Percentiles rank a stretch among this genome's conserved stretches.
Conservation (phyloP, 2,888 invertebrate species). For the Matsumyia berberina region DNA sequence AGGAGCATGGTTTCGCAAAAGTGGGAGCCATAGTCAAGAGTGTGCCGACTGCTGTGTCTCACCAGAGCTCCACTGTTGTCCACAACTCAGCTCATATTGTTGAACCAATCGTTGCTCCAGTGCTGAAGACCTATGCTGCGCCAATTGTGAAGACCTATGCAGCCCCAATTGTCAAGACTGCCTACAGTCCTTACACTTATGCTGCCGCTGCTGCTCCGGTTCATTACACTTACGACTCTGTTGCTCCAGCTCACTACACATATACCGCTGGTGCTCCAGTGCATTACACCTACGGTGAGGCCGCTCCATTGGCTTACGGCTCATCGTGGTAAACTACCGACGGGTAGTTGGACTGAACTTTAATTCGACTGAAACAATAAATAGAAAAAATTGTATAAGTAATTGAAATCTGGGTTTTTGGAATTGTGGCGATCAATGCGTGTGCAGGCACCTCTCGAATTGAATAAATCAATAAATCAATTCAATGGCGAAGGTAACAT, state of each 20-base stretch:
- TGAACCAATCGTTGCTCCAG: constrained; percentile 81
- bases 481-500: constrained; percentile 20
- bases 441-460: constrained; percentile 5
- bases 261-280: constrained; percentile 42
- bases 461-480: constrained; percentile 31
- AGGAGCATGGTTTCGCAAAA: constrained; percentile 80
- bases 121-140: constrained; percentile 78
- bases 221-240: constrained; percentile 23
- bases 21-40: constrained; percentile 80
- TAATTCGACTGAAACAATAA: constrained; percentile 34
- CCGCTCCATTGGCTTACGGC: constrained; percentile 32
- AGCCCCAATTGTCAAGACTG: constrained; percentile 65
- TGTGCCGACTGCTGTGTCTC: constrained; percentile 85
- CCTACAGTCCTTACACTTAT: constrained; percentile 44
- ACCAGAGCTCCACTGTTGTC: constrained; percentile 85
- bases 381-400: constrained; percentile 42
- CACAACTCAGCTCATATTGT: constrained; percentile 80
- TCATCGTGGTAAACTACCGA: constrained; percentile 42
- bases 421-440: background rate
- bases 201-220: constrained; percentile 41
- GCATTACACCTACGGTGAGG: constrained; percentile 37
- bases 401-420: constrained; percentile 11
- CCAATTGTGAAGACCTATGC: constrained; percentile 79
- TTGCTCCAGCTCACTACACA: constrained; percentile 33
- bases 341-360: constrained; percentile 17